A percentile compares a stretch with the other conserved stretches of the same genome.
Conservation (phyloP, 1,140 invertebrate species). For the Anoplolepis gracilipes region DNA sequence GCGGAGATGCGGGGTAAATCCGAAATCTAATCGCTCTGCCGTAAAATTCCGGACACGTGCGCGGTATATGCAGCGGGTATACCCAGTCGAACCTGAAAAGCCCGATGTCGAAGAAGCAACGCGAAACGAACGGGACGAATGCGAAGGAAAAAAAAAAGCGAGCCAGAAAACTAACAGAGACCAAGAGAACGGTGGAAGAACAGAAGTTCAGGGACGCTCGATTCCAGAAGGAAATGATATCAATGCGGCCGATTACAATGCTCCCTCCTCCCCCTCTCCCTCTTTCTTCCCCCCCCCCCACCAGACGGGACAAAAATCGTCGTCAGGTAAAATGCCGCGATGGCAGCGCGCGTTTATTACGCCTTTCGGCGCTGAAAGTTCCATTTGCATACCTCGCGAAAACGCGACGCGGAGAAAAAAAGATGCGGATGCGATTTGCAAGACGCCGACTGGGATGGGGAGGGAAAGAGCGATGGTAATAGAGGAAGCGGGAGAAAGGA, state of each 20-base stretch:
- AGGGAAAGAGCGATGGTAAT: conserved; percentile 60
- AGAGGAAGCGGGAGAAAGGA: conserved; percentile 41
- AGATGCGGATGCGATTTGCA: conserved; percentile 61
- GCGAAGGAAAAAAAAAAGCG: conserved; percentile 48
- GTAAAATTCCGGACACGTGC: conserved; percentile 72
- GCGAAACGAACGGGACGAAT: conserved; percentile 47
- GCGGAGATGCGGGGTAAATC: conserved; percentile 64
- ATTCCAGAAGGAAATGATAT: conserved; percentile 63
- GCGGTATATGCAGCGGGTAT: conserved; percentile 47
- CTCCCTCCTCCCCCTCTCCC: not conserved
- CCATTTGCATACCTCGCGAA: conserved; percentile 72
- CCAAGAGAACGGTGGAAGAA: not conserved
- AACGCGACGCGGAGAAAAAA: conserved; percentile 41
- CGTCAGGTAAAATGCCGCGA: conserved; percentile 53
- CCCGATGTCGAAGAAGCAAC: conserved; percentile 53
- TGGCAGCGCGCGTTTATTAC: conserved; percentile 75
- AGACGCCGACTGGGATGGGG: conserved; percentile 31
- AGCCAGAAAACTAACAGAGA: not conserved
- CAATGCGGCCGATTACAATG: conserved; percentile 74
- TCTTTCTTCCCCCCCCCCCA: not conserved
- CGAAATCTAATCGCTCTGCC: conserved; percentile 71
- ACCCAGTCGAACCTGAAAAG: conserved; percentile 54
- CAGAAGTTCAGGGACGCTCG: conserved; percentile 34
- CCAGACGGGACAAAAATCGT: conserved; percentile 55
- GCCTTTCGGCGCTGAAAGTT: conserved; percentile 61